These are phyloP conservation scores for Ellobium chinense DNA, from an alignment of 2,888 invertebrate genomes.

Conservation along the genomic window DNA sequence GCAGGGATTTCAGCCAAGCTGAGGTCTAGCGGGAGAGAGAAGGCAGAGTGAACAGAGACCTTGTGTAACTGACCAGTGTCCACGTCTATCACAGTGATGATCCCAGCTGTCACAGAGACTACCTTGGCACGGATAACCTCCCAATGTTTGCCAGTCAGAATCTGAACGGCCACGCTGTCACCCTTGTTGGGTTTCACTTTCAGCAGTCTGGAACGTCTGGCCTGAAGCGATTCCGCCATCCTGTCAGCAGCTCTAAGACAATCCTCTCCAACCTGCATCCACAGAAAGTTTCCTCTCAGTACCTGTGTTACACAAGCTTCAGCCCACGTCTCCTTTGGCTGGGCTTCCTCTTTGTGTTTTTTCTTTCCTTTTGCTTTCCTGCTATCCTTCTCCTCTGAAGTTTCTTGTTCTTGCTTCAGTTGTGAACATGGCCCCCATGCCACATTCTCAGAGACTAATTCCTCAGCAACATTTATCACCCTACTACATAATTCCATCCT, in stretches of 20 bases:
- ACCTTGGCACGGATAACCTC: constrained; percentile 2
- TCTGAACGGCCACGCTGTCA: background rate
- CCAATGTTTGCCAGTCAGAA: background rate
- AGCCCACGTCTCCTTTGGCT: background rate
- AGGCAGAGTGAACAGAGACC: background rate
- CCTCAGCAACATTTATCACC: background rate
- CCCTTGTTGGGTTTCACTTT: background rate
- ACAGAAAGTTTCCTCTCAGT: constrained; percentile 15
- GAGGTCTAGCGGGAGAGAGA: background rate
- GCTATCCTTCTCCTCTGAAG: background rate
- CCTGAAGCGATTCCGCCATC: background rate
- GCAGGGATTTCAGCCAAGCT: background rate
- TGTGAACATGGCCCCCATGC: background rate
- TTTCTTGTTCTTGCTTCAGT: background rate
- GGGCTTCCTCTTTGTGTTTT: background rate
- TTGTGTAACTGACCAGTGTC: constrained; percentile 4
- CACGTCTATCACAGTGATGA: constrained; percentile 11
- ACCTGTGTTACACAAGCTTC: constrained; percentile 2
- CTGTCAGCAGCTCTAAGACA: background rate
- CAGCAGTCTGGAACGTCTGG: background rate
- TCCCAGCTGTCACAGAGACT: background rate
- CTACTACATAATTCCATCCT: background rate
- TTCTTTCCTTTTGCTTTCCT: background rate
- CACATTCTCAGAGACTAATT: background rate
- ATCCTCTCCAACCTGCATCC: constrained; percentile 6